phyloP scores from a whole-genome alignment of 2,113 vertebrate species.

The Psilopsiagon aurifrons region DNA sequence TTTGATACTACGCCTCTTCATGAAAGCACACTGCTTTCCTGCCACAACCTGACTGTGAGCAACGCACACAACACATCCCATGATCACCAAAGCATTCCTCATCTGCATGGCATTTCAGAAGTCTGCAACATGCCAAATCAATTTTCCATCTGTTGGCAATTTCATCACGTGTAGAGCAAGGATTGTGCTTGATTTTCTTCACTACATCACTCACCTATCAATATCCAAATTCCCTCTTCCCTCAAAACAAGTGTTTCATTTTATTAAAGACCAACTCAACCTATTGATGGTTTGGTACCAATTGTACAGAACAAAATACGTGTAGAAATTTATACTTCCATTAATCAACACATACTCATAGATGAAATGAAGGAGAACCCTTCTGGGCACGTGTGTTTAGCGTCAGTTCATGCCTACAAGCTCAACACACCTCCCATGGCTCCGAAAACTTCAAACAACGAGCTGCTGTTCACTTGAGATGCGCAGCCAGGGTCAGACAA shows the following conservation, averaged over 20 bases:
- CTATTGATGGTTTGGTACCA: background rate
- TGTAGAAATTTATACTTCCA: background rate
- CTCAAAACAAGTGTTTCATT: background rate
- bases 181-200: background rate
- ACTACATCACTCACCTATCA: background rate
- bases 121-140: background rate
- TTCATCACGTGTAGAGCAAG: background rate
- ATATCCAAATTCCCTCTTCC: background rate
- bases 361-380: background rate
- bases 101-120: fast-evolving
- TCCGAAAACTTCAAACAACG: conserved; percentile 66
- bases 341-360: conserved; percentile 32
- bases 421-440: conserved; percentile 40
- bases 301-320: background rate
- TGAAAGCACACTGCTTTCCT: background rate
- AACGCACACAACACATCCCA: background rate
- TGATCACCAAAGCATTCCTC: background rate
- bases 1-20: background rate
- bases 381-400: conserved; percentile 47
- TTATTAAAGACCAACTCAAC: background rate
- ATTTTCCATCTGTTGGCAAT: background rate
- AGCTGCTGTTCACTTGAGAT: conserved; percentile 65
- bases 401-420: conserved; percentile 31
- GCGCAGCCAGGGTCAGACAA: conserved; percentile 56
- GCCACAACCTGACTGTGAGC: background rate